Evolutionary conservation across 1,140 invertebrate genomes (phyloP), one percentile per base, ranked within the genome.

Genomic region (Chrysomallon squamiferum): DNA sequence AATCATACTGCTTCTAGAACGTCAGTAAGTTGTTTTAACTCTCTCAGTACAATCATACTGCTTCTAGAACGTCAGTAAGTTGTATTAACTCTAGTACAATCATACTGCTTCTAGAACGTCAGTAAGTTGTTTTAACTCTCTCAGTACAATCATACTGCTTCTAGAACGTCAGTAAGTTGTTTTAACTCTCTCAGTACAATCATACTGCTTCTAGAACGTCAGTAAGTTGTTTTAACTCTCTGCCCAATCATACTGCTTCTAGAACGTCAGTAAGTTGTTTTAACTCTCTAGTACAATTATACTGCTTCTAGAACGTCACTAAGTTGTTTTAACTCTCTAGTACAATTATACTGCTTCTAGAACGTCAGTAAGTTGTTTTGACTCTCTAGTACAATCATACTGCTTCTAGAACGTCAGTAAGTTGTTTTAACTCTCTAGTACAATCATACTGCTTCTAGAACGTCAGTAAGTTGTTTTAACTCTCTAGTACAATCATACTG

Each of bases 151-250:
- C n/a, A n/a, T n/a, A n/a, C n/a, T n/a, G n/a, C n/a, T n/a, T n/a
- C n/a, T n/a, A n/a, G n/a, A n/a, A n/a, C n/a, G n/a, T n/a, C n/a
- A n/a, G n/a, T n/a, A n/a, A n/a, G n/a, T n/a, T n/a, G 94, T 9
- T 95, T 96, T 87, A 93, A 93, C n/a, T 93, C 93, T 1, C 87
- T 99, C 57, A 95, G 96, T 87, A 96, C 97, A 1, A 98, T 99
- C 69, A 95, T 98, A 67, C 87, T 98, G 56, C 88, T 98, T 49
- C 84, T 98, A 75, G 35, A 38, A 38, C 35, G 15, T 5, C 35
- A 38, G 35, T 38, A 38, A 38, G 35, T 38, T 38, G 15, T 38
- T 38, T 7, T 7, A n/a, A n/a, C n/a, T n/a, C n/a, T 38, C 5
- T 38, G 35, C 15, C 35, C n/a, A n/a, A 38, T 38, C 15, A 38